phyloP scores from a whole-genome alignment of 2,113 vertebrate genomes.

The Hypanus sabinus region DNA sequence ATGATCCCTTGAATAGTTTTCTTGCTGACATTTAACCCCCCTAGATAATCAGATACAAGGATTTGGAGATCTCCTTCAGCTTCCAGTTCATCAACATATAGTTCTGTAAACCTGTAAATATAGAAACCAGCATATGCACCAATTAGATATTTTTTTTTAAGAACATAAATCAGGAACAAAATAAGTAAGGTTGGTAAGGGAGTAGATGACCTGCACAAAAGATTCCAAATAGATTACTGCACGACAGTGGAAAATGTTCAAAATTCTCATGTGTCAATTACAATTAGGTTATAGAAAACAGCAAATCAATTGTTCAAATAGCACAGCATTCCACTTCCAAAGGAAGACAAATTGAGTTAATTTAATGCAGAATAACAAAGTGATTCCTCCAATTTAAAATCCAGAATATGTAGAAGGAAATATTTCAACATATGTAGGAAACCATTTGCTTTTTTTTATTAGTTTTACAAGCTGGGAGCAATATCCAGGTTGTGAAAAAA shows the following conservation, averaged over 20 bases:
- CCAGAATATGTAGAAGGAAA: no score
- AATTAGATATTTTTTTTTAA: background rate
- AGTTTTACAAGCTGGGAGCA: no score
- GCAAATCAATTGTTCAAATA: background rate
- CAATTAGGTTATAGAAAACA: background rate
- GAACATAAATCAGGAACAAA: background rate
- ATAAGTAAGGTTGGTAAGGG: no score
- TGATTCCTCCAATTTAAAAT: no score
- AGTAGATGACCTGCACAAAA: background rate
- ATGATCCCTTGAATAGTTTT: constrained; percentile 80
- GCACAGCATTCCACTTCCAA: no score
- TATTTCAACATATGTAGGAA: no score
- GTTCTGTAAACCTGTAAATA: constrained; percentile 79
- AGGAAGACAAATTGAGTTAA: background rate
- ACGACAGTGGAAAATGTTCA: no score
- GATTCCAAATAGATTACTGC: background rate
- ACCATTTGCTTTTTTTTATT: no score
- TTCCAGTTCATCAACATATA: constrained; percentile 89
- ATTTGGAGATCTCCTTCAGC: constrained; percentile 78
- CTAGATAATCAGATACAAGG: constrained; percentile 84
- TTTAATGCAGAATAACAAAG: background rate
- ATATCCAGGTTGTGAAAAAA: no score
- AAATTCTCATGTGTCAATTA: no score
- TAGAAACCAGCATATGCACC: background rate
- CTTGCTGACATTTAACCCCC: constrained; percentile 69